Conservation (phyloP, 2,113 vertebrate species). For the Meleagris gallopavo region DNA sequence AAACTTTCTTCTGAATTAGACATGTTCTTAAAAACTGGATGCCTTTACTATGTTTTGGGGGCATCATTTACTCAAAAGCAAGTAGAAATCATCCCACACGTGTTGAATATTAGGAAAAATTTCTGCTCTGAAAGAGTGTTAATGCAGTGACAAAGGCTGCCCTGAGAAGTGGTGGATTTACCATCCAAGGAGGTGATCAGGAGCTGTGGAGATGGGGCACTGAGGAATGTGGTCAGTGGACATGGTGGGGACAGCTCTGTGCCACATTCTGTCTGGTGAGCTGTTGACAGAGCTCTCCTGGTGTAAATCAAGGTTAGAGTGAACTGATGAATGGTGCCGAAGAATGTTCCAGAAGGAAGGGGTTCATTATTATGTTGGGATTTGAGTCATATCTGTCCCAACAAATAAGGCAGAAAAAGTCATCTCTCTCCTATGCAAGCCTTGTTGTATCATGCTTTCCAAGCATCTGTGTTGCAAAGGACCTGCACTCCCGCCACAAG, state of each 20-base stretch:
- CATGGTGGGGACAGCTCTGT: no score
- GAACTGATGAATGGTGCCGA: background rate
- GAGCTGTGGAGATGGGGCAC: no score
- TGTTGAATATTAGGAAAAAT: no score
- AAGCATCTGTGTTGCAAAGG: rapidly evolving
- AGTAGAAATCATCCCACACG: background rate
- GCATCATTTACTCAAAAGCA: background rate
- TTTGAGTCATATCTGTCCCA: background rate
- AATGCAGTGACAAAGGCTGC: no score
- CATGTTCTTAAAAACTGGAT: background rate
- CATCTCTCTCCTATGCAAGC: background rate
- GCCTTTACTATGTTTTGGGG: background rate
- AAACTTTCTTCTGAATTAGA: background rate
- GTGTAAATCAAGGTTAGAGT: background rate
- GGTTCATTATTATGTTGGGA: background rate
- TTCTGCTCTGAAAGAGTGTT: no score
- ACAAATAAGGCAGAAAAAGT: background rate
- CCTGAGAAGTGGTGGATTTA: no score
- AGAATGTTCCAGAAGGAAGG: background rate
- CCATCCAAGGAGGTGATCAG: no score
- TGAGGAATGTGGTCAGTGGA: no score
- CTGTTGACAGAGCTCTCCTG: background rate
- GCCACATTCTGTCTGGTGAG: background rate
- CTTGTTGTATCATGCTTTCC: background rate
- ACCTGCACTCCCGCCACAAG: background rate